Evolutionary conservation across 30 jellyfish, hydroid and myxozoan genomes (phyloP).

Genomic region (Rhopilema esculentum): DNA sequence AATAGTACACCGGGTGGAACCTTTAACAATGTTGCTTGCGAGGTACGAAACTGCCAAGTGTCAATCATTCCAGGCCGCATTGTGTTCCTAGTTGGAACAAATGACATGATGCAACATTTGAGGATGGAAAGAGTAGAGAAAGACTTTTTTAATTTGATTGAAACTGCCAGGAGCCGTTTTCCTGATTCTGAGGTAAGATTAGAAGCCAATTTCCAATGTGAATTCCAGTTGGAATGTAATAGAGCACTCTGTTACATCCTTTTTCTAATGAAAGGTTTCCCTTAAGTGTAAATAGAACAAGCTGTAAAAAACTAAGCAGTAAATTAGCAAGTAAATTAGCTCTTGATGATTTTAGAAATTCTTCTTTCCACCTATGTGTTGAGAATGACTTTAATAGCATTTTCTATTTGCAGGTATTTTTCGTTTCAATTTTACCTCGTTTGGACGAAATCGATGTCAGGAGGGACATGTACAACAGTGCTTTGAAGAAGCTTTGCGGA

Average conservation of each 20-base stretch:
- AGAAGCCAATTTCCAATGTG: not conserved
- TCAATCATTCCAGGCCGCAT: not conserved
- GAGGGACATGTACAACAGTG: not conserved
- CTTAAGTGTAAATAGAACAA: not conserved
- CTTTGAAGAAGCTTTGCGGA: not conserved
- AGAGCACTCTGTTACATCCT: not conserved
- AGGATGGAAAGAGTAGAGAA: not conserved
- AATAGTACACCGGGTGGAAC: constrained; percentile 17
- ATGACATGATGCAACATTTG: constrained; percentile 21
- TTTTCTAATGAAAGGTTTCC: not conserved
- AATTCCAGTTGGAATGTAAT: not conserved
- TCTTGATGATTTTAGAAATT: too few relatives aligned
- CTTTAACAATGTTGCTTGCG: constrained; percentile 6
- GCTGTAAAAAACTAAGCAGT: too few relatives aligned
- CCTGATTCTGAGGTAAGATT: constrained; percentile 1
- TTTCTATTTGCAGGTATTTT: constrained; percentile 3
- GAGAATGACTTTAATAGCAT: too few relatives aligned
- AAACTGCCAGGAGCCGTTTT: not conserved
- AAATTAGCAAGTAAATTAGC: too few relatives aligned
- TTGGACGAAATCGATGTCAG: constrained; percentile 12
- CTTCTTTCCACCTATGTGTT: not conserved
- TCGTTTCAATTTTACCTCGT: constrained; percentile 17
- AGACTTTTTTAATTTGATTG: not conserved
- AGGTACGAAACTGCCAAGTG: not conserved
- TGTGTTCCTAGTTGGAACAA: constrained; percentile 20